Conservation (phyloP, 2,113 vertebrate genomes). For the Nibea coibor region DNA sequence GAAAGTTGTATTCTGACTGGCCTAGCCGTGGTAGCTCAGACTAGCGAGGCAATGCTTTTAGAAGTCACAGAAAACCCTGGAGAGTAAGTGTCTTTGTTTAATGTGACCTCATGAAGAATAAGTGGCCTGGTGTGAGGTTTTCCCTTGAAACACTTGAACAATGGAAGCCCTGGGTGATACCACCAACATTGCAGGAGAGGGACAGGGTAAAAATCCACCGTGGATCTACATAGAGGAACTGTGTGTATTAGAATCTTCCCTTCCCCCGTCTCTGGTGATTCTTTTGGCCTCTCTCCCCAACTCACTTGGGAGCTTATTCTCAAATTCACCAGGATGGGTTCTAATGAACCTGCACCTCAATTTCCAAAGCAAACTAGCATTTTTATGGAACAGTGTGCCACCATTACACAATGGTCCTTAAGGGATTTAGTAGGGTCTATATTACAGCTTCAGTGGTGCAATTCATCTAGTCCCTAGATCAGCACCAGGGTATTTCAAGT, state of each 20-base stretch:
- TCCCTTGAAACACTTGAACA: constrained; percentile 49
- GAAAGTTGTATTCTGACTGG: constrained; percentile 31
- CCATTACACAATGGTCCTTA: constrained; percentile 68
- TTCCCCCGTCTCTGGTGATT: constrained; percentile 19
- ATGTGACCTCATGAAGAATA: constrained; percentile 72
- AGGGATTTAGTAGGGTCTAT: constrained; percentile 60
- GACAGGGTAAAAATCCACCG: constrained; percentile 24
- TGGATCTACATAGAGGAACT: constrained; percentile 28
- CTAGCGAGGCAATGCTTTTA: constrained; percentile 19
- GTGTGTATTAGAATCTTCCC: background rate
- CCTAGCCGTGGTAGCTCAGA: constrained; percentile 24
- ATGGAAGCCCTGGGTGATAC: constrained; percentile 58
- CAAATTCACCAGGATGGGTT: constrained; percentile 69
- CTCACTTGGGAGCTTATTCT: constrained; percentile 67
- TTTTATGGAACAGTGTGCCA: constrained; percentile 72
- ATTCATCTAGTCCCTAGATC: constrained; percentile 59
- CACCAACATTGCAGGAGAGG: constrained; percentile 44
- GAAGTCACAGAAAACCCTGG: constrained; percentile 47
- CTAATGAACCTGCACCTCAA: constrained; percentile 76
- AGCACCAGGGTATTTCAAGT: constrained; percentile 29
- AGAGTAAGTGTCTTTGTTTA: constrained; percentile 61
- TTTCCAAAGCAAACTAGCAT: constrained; percentile 72
- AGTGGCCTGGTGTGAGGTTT: constrained; percentile 57
- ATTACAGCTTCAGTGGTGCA: constrained; percentile 62
- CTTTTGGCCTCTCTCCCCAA: constrained; percentile 28